Percentiles rank a stretch among this genome's conserved stretches.
phyloP scores from a whole-genome alignment of 2,113 vertebrate genomes.

The Lanius collurio region DNA sequence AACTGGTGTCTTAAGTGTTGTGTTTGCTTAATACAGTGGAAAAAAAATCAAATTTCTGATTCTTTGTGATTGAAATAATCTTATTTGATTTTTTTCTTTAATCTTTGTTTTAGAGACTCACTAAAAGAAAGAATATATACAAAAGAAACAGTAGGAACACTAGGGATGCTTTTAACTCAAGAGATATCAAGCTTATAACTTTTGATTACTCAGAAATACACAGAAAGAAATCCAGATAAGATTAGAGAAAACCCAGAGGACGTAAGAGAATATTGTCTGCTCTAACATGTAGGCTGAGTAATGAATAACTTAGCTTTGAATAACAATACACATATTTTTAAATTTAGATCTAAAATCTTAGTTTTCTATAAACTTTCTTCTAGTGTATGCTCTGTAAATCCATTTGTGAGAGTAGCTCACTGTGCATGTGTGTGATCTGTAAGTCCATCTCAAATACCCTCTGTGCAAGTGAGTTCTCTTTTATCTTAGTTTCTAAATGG shows the following conservation, averaged over 20 bases:
- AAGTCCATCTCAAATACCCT: not conserved
- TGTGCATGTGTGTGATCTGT: constrained; percentile 3
- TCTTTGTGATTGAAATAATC: constrained; percentile 54
- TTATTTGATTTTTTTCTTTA: constrained; percentile 34
- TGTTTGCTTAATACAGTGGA: constrained; percentile 36
- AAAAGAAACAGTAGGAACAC: constrained; percentile 55
- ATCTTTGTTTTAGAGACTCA: constrained; percentile 40
- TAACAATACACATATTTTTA: constrained; percentile 68
- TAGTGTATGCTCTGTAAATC: constrained; percentile 28
- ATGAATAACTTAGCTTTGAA: constrained; percentile 66
- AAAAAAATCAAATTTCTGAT: constrained; percentile 49
- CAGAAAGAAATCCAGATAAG: constrained; percentile 72
- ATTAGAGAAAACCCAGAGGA: constrained; percentile 71
- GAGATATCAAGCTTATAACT: constrained; percentile 69
- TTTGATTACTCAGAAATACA: constrained; percentile 71
- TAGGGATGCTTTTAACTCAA: constrained; percentile 64
- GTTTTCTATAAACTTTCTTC: constrained; percentile 28
- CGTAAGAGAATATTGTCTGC: constrained; percentile 64
- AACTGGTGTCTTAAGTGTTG: constrained; percentile 37
- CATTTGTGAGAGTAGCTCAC: not conserved
- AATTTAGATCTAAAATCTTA: constrained; percentile 46
- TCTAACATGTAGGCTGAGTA: constrained; percentile 68
- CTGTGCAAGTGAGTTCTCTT: not conserved
- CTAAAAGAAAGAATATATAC: constrained; percentile 34
- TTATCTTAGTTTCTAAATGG: not conserved